Evolutionary conservation across 53 echinoderm and acorn worm genomes (phyloP).

Genomic region (Echinarachnius parma): DNA sequence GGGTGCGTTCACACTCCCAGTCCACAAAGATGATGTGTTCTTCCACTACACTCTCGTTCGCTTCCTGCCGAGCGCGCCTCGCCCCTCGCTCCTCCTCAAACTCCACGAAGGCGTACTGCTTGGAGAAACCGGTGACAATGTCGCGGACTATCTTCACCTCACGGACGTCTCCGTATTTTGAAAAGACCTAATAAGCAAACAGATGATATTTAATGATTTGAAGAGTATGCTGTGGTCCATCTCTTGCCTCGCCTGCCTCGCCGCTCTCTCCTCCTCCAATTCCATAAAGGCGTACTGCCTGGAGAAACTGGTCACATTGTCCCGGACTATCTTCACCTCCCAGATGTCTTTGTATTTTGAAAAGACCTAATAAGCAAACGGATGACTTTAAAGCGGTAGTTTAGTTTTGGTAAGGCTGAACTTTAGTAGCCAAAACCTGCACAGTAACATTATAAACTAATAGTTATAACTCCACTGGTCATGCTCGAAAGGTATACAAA

Average conservation of each 20-base stretch:
- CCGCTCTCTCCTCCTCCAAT: slow-evolving; percentile 54
- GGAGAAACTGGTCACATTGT: slow-evolving; percentile 88
- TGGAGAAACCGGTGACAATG: slow-evolving; percentile 88
- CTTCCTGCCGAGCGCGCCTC: slow-evolving; percentile 50
- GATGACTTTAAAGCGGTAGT: no score
- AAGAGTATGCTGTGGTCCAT: slow-evolving; percentile 54
- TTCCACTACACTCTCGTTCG: slow-evolving; percentile 59
- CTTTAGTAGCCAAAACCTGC: no score
- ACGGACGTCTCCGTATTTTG: slow-evolving; percentile 71
- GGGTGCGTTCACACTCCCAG: slow-evolving; percentile 65
- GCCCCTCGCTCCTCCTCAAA: slow-evolving; percentile 58
- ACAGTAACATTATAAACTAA: no score
- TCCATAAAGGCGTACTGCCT: slow-evolving; percentile 94
- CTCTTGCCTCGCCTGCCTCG: slow-evolving; percentile 53
- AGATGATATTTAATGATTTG: slow-evolving; percentile 21
- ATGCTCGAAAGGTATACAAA: no score
- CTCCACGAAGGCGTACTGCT: slow-evolving; percentile 92
- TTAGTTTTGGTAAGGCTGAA: no score
- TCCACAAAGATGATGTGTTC: slow-evolving; percentile 76
- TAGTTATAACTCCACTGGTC: no score
- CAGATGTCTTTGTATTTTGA: slow-evolving; percentile 71
- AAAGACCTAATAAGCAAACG: slow-evolving; percentile 55
- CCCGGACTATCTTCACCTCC: slow-evolving; percentile 55
- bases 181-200: slow-evolving; percentile 60
- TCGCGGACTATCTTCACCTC: slow-evolving; percentile 62